Base-by-base conservation (phyloP, 2,113 vertebrate species). In the Rhabdornis inornatus region DNA sequence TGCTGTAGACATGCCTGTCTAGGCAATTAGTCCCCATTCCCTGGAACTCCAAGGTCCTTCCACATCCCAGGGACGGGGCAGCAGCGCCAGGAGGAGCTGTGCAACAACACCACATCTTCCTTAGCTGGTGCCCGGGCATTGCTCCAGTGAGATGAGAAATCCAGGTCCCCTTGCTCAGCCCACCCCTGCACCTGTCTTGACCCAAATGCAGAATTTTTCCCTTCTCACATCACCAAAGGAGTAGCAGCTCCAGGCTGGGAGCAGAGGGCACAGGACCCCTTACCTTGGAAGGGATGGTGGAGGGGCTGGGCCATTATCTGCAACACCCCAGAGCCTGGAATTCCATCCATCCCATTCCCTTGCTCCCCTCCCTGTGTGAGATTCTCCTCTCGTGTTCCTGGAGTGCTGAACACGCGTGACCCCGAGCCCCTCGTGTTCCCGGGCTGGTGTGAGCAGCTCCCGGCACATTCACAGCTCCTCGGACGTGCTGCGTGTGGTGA, bases 211-310 rank as follows among this genome's bases (percentile, higher is more conserved):
- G 78, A 35, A 10, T 47, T 56, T 28, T 53, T 30, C 28, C 64
- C 18, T 66, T 42, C 14, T n/a, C 13, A 0, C 9, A 7, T 6
- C 0, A 0, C 9, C 45, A 7, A 17, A 1, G 1, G 14, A 61
- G 56, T 45, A 49, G 77, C 71, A 80, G 39, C 15, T 27, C n/a
- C 57, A 33, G 30, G 17, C 49, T 45, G 72, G 3, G 17, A 76
- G 72, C 7, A 0, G 42, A 44, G n/a, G 24, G 12, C 50, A 42
- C 33, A 23, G 72, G 3, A 21, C 13, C 9, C 16, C 7, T 35
- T 4, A 10, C 15, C 14, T 11, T 8, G 27, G 69, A n/a, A n/a
- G 35, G 44, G 15, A 5, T 1, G 24, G 13, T 12, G 30, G 2
- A 1, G 1, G 3, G 3, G 3, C 25, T 30, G 19, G 4, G 10